Base-by-base conservation (phyloP, 2,888 invertebrate species). In the Luperina nickerlii region DNA sequence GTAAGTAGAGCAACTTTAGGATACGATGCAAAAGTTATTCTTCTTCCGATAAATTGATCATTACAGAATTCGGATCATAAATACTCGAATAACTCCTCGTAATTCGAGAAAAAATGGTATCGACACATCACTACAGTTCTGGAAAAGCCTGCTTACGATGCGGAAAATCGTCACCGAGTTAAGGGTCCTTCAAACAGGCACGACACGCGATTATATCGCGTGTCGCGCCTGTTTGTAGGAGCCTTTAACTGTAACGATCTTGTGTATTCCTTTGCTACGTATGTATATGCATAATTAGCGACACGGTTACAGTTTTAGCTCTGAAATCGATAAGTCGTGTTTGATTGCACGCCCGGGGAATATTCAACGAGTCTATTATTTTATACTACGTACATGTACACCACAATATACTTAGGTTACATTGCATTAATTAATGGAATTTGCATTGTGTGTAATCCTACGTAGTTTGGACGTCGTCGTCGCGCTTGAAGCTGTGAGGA, bases 281-380 rank as follows among this genome's bases (percentile, higher is more conserved):
- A 81, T 89, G 83, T 90, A 92, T 87, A 81, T 89, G 83, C 89
- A 92, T 94, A 95, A 95, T 95, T 94, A 92, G 91, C 91, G 91
- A 93, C 93, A 93, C 88, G 92, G 86, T 91, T 90, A 92, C 92
- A 93, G 91, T 93, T 94, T 94, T 92, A 94, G 92, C 91, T 87
- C 87, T 88, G 91, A 90, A 93, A 94, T 95, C 94, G 94, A 95
- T 94, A 94, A 94, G 91, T 92, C 91, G 92, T 94, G 93, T 94
- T 93, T 93, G 92, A 93, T 92, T 90, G 91, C 87, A 93, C 92
- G 90, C 91, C 74, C 76, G 81, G 87, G 90, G 93, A 94, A 93
- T 93, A 93, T 90, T 82, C 85, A 92, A 91, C 86, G 88, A 90
- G 90, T 86, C 78, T 78, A 83, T 82, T 87, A 89, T 91, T 88